Percentiles rank a stretch among this genome's conserved stretches.
These are phyloP conservation scores for Lingula anatina DNA, from an alignment of 2,888 invertebrate genomes.

Conservation along the genomic window DNA sequence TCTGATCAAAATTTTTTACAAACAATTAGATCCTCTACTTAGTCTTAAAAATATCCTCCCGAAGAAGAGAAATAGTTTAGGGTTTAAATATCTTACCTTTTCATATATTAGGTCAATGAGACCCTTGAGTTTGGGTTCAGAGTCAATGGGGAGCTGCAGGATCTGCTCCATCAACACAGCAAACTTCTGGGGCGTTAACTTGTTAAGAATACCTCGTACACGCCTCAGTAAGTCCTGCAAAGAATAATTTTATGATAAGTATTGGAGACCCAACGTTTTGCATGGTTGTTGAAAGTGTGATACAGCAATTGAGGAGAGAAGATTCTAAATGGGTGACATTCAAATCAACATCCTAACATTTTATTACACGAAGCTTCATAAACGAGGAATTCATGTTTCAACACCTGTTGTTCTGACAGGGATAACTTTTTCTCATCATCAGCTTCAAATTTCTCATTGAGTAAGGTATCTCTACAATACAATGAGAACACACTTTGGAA, in stretches of 20 bases:
- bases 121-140: constrained; percentile 70
- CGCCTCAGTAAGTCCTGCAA: constrained; percentile 69
- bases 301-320: too few relatives aligned
- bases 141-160: constrained; percentile 71
- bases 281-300: too few relatives aligned
- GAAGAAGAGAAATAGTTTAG: background rate
- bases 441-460: background rate
- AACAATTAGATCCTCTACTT: too few relatives aligned
- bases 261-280: too few relatives aligned
- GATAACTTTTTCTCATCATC: background rate
- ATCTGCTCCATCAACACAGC: constrained; percentile 75
- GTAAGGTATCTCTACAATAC: background rate
- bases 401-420: too few relatives aligned
- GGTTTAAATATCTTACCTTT: constrained; percentile 61
- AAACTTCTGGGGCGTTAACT: constrained; percentile 92
- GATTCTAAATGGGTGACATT: too few relatives aligned
- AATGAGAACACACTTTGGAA: constrained; percentile 2
- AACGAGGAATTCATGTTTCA: too few relatives aligned
- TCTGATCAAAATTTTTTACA: too few relatives aligned
- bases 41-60: too few relatives aligned
- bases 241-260: too few relatives aligned
- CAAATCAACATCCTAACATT: too few relatives aligned
- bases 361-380: too few relatives aligned
- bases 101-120: constrained; percentile 89
- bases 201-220: constrained; percentile 84